phyloP scores from a whole-genome alignment of 2,888 invertebrate genomes.

The Euzetes globulus region DNA sequence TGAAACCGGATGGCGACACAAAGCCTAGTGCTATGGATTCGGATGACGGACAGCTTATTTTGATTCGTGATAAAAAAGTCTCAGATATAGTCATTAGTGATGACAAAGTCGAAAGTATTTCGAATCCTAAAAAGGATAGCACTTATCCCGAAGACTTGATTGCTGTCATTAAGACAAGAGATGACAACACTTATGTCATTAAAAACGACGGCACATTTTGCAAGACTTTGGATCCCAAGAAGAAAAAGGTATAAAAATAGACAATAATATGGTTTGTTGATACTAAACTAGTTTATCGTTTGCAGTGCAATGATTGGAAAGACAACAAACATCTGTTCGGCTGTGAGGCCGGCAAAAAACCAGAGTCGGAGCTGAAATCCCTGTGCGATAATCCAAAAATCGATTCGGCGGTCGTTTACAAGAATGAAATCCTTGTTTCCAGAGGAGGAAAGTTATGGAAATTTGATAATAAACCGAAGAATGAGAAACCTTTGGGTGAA shows the following conservation, averaged over 20 bases:
- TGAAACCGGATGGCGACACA: background rate
- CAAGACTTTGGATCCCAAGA: background rate
- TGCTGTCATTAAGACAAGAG: background rate
- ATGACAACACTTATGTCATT: background rate
- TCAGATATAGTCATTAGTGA: background rate
- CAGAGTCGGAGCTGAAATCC: background rate
- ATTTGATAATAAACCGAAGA: conserved; percentile 2
- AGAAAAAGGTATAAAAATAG: background rate
- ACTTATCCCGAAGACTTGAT: background rate
- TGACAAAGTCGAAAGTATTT: background rate
- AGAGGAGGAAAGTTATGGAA: background rate
- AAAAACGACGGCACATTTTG: conserved; percentile 7
- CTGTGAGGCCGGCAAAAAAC: background rate
- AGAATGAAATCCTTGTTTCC: background rate
- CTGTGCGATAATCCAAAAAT: conserved; percentile 1
- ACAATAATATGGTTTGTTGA: background rate
- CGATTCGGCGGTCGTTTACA: background rate
- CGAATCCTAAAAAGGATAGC: background rate
- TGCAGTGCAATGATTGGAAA: background rate
- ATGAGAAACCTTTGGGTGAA: background rate
- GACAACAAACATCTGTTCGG: background rate
- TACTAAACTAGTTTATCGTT: too few species aligned
- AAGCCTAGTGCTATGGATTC: background rate
- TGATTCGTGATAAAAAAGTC: background rate
- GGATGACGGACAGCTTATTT: background rate